Evolutionary conservation across 92 coral and sea anemone species (phyloP).

Genomic region (Hydrozoanthus gracilis): DNA sequence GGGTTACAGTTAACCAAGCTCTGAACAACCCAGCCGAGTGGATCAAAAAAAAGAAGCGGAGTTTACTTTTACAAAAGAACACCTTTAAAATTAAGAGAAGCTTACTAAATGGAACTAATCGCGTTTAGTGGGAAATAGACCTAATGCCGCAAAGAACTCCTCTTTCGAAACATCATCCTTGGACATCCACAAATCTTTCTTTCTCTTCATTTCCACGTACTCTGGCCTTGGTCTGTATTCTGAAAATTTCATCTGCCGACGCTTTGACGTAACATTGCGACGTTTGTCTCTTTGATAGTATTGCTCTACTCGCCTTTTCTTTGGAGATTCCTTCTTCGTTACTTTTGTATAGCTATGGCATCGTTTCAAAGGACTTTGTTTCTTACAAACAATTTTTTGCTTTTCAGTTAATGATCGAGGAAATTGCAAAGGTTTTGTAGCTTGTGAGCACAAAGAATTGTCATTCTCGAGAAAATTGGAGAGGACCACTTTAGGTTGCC

Average conservation of each 20-base stretch:
- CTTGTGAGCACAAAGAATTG: not conserved
- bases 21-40: no score
- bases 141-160: constrained; percentile 21
- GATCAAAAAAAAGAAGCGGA: no score
- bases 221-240: constrained; percentile 35
- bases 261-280: constrained; percentile 40
- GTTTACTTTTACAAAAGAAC: no score
- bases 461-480: constrained; percentile 30
- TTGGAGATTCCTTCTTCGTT: not conserved
- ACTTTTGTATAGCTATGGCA: not conserved
- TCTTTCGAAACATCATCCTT: constrained; percentile 25
- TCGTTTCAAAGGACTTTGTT: constrained; percentile 30
- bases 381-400: not conserved
- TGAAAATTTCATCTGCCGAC: constrained; percentile 42
- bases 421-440: constrained; percentile 9
- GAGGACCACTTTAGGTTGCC: constrained; percentile 30
- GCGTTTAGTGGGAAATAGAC: constrained; percentile 1
- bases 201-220: constrained; percentile 36
- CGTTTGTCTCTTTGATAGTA: not conserved
- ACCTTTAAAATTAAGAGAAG: not conserved
- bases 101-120: not conserved
- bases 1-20: no score
- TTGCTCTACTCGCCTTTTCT: constrained; percentile 31
- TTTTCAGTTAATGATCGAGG: not conserved
- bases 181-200: constrained; percentile 46